phyloP scores from a whole-genome alignment of 2,888 invertebrate genomes.

The Halictus quadricinctus region DNA sequence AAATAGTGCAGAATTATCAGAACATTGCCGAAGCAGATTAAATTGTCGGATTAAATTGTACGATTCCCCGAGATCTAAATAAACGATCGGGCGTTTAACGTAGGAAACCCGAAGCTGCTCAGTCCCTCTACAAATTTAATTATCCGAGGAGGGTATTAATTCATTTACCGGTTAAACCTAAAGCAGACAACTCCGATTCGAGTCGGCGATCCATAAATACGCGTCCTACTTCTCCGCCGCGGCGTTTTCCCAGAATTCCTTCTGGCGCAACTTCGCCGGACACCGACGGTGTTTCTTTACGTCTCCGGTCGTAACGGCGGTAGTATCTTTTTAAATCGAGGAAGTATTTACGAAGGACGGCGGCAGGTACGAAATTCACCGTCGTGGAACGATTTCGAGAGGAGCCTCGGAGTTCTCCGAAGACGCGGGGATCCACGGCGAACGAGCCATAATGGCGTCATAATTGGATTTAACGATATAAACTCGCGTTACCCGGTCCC shows the following conservation, averaged over 20 bases:
- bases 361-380: conserved; percentile 3
- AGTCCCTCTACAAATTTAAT: not conserved
- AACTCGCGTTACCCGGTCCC: conserved; percentile 21
- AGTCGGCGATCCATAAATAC: not conserved
- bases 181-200: not conserved
- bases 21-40: not conserved
- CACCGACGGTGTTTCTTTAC: not conserved
- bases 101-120: not conserved
- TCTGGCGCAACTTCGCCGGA: not conserved
- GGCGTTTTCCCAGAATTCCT: not conserved
- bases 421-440: conserved; percentile 20
- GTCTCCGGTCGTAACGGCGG: conserved; percentile 12
- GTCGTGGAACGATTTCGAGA: conserved; percentile 2
- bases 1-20: not conserved
- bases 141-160: not conserved
- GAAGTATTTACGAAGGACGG: not conserved
- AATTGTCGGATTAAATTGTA: not conserved
- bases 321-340: conserved; percentile 15
- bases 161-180: not conserved
- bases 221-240: not conserved
- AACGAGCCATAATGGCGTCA: conserved; percentile 39
- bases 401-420: conserved; percentile 4
- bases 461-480: conserved; percentile 54
- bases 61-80: not conserved
- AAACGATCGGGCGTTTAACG: not conserved